Evolutionary conservation across 2,888 invertebrate species (phyloP), one percentile per base, ranked within the genome.

Genomic region (Mythimna pallens): DNA sequence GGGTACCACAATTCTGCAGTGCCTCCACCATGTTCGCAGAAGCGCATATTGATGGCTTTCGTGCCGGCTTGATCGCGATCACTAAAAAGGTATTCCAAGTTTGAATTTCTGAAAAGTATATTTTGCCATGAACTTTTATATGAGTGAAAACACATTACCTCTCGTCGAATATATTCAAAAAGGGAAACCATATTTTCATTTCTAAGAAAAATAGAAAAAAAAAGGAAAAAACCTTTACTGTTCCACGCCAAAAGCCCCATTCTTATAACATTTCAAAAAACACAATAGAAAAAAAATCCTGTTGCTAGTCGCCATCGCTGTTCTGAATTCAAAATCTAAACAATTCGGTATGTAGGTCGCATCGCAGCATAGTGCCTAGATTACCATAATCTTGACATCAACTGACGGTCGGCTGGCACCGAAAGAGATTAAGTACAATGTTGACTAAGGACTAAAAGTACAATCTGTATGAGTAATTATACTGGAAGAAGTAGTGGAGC

Each of bases 361-460:
- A 78, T 65, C 59, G 80, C 68, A 62, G 73, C 75, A 78, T 67
- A 62, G 80, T 70, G 63, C 47, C 63, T 50, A 58, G 83, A 83
- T 85, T 80, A 85, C 17, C 86, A 80, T 85, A 83, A 85, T 85
- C 79, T 85, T 52, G 73, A 69, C 57, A 73, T 79, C 65, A 85
- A 81, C 71, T 70, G 70, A 76, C 73, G 77, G 67, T 66, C 63
- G 70, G 59, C 62, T 74, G 78, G 36, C 73, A 76, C 59, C 43
- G 36, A 73, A 63, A 73, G 73, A 80, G 85, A 84, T 84, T 82
- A 76, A 63, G 43, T 73, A 69, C 59, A 68, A 17, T 70, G 72
- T 76, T 78, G 76, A 76, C 70, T 79, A 54, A 55, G 67, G 47
- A 58, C 47, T 78, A 65, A 65, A 73, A 72, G 58, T 50, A 68